Evolutionary conservation across 2,888 invertebrate genomes (phyloP).

Genomic region (Hermaeophaga mercurialis): DNA sequence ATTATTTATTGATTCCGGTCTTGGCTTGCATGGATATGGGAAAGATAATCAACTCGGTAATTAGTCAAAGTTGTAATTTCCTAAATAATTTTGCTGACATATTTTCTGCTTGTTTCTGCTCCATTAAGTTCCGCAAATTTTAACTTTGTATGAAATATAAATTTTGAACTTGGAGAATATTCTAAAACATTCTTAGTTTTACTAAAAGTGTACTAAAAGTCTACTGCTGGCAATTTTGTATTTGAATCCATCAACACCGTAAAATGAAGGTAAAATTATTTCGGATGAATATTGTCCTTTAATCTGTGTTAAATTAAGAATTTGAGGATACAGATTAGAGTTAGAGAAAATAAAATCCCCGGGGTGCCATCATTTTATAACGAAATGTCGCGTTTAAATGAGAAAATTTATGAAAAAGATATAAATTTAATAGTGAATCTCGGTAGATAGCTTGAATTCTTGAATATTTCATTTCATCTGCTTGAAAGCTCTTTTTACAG

Average conservation of each 20-base stretch:
- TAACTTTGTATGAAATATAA: too few relatives aligned
- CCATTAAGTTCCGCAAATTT: background rate
- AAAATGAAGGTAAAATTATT: too few relatives aligned
- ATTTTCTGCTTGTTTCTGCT: conserved; percentile 29
- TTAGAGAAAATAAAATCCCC: conserved; percentile 12
- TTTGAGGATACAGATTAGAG: background rate
- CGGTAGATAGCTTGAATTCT: conserved; percentile 17
- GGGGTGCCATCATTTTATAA: conserved; percentile 1
- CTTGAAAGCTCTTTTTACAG: conserved; percentile 8
- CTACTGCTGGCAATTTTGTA: too few relatives aligned
- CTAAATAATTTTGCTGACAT: conserved; percentile 46
- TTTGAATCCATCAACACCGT: too few relatives aligned
- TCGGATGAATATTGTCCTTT: background rate
- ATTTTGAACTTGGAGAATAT: too few relatives aligned
- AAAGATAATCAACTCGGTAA: conserved; percentile 43
- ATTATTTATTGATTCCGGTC: background rate
- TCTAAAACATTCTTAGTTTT: too few relatives aligned
- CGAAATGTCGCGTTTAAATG: conserved; percentile 18
- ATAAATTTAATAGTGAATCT: conserved; percentile 21
- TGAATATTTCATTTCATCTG: conserved; percentile 20
- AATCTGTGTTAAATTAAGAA: conserved; percentile 3
- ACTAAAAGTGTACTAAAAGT: too few relatives aligned
- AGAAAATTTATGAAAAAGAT: conserved; percentile 20
- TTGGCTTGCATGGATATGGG: conserved; percentile 20
- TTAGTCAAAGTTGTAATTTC: conserved; percentile 46